Evolutionary conservation across 2,113 vertebrate species (phyloP).

Genomic region (Tetrax tetrax): DNA sequence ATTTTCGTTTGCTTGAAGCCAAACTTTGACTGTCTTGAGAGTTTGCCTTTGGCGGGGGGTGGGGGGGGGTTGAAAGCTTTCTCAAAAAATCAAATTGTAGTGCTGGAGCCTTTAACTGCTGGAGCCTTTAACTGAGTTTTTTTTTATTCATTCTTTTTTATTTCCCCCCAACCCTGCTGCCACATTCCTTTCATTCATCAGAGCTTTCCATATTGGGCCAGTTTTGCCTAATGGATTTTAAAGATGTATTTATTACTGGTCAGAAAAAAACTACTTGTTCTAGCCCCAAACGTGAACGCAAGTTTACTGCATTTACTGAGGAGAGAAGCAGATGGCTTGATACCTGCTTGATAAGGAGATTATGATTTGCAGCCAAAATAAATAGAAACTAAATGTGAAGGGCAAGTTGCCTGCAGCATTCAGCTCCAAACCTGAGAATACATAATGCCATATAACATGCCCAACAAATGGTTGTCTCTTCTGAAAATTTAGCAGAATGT

Average conservation of each 20-base stretch:
- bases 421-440: neutral
- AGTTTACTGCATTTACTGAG: neutral
- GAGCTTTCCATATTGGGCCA: neutral
- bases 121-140: neutral
- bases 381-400: slow-evolving; percentile 12
- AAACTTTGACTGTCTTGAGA: neutral
- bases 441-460: neutral
- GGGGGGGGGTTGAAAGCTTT: neutral
- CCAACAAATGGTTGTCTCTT: neutral
- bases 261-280: neutral
- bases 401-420: neutral
- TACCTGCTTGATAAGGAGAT: slow-evolving; percentile 21
- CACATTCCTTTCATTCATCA: neutral
- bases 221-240: neutral
- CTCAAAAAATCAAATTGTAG: neutral
- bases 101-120: neutral
- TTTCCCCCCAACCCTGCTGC: neutral
- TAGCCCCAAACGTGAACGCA: neutral
- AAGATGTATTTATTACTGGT: neutral
- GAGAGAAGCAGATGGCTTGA: slow-evolving; percentile 21
- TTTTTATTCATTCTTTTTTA: neutral
- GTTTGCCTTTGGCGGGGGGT: neutral
- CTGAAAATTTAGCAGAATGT: neutral
- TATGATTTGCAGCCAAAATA: slow-evolving; percentile 34
- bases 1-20: neutral